Conservation (phyloP, 1,140 invertebrate species). For the Conus betulinus region DNA sequence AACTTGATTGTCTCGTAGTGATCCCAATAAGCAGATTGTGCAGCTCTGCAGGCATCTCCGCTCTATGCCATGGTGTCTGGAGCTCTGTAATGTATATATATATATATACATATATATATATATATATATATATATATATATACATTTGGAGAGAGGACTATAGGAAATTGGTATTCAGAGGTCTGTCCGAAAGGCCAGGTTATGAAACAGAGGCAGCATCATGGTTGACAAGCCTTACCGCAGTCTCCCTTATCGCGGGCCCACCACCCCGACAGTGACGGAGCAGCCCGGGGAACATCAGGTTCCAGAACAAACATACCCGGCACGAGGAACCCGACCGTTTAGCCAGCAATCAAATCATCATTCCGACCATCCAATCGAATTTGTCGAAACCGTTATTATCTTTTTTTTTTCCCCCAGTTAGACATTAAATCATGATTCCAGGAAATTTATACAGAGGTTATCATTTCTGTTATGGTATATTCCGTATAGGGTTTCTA, state of each 20-base stretch:
- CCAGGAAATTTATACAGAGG: neutral
- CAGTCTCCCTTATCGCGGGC: neutral
- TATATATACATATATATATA: no score
- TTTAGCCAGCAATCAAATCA: neutral
- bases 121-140: no score
- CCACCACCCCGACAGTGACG: neutral
- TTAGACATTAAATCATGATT: neutral
- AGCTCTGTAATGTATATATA: no score
- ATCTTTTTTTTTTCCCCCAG: neutral
- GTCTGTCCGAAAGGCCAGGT: neutral
- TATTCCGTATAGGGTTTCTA: neutral
- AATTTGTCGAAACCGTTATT: neutral
- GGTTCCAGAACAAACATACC: neutral
- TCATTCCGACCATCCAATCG: neutral
- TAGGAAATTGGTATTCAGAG: neutral
- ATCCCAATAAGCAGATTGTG: no score
- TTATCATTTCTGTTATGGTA: neutral
- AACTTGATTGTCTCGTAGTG: no score
- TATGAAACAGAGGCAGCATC: neutral
- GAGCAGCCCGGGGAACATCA: neutral
- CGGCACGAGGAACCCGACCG: neutral
- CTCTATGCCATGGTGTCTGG: no score
- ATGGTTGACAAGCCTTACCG: neutral
- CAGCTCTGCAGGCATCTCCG: no score
- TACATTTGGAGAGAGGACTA: no score